phyloP scores from a whole-genome alignment of 1,140 invertebrate genomes.

The Rhagoletis zephyria region DNA sequence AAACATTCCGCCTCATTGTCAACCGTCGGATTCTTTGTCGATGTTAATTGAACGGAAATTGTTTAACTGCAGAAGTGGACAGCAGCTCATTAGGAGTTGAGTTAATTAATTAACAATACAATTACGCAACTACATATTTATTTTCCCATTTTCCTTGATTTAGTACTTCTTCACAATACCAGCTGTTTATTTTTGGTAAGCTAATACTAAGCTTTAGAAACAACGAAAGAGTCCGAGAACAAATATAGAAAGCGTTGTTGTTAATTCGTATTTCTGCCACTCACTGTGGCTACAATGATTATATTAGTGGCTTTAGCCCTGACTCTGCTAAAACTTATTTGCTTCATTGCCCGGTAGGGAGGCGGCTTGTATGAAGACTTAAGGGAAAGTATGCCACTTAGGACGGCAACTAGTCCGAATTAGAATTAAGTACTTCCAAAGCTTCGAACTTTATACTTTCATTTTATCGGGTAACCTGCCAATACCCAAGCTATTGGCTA shows the following conservation, averaged over 20 bases:
- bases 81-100: not conserved
- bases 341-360: not conserved
- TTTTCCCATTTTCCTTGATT: not conserved
- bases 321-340: not conserved
- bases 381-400: too few relatives aligned
- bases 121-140: not conserved
- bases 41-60: not conserved
- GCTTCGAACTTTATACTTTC: too few relatives aligned
- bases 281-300: conserved; percentile 3
- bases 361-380: not conserved
- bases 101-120: conserved; percentile 31
- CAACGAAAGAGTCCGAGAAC: not conserved
- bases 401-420: too few relatives aligned
- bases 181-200: not conserved
- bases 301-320: not conserved
- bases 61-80: not conserved
- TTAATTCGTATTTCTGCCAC: conserved; percentile 9
- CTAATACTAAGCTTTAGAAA: not conserved
- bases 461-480: too few relatives aligned
- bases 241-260: not conserved
- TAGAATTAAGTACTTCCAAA: too few relatives aligned
- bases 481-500: too few relatives aligned
- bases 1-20: conserved; percentile 24
- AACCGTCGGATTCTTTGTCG: not conserved
- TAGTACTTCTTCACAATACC: not conserved